Evolutionary conservation across 2,797 vertebrate genomes (phyloP).

Genomic region (Myripristis murdjan): DNA sequence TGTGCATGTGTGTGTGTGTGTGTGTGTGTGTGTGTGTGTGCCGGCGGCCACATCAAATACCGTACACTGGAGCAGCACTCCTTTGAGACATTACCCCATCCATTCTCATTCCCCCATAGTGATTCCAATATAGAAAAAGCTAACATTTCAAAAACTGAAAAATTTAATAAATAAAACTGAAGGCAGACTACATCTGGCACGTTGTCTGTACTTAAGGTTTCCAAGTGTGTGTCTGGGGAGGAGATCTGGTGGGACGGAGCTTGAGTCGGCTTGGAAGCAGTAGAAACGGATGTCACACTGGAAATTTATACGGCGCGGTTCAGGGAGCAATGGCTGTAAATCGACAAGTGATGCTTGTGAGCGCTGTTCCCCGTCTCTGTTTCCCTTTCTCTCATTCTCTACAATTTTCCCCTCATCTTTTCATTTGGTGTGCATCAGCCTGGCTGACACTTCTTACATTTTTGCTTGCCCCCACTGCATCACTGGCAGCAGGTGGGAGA

Average conservation of each 20-base stretch:
- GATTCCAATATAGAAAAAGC: slow-evolving; percentile 66
- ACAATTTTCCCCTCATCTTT: slow-evolving; percentile 74
- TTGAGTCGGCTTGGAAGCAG: slow-evolving; percentile 81
- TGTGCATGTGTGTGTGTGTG: slow-evolving; percentile 60
- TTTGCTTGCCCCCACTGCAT: slow-evolving; percentile 65
- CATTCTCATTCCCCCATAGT: slow-evolving; percentile 60
- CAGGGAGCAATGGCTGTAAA: slow-evolving; percentile 83
- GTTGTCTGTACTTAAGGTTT: slow-evolving; percentile 75
- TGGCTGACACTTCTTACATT: slow-evolving; percentile 78
- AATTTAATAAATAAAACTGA: slow-evolving; percentile 75
- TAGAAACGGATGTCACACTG: slow-evolving; percentile 84
- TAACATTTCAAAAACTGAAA: slow-evolving; percentile 73
- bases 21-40: too few species aligned
- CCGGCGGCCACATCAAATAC: slow-evolving; percentile 77
- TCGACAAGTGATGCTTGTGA: slow-evolving; percentile 82
- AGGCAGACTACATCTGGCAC: slow-evolving; percentile 80
- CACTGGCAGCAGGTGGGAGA: slow-evolving; percentile 76
- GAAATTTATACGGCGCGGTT: slow-evolving; percentile 84
- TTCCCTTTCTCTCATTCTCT: slow-evolving; percentile 81
- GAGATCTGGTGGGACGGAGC: slow-evolving; percentile 77
- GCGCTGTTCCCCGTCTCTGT: slow-evolving; percentile 76
- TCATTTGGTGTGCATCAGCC: slow-evolving; percentile 47
- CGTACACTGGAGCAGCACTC: slow-evolving; percentile 55
- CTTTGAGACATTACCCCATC: slow-evolving; percentile 71
- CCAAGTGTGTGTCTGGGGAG: slow-evolving; percentile 82